Base-by-base conservation (phyloP, 2,888 invertebrate species). In the Plebejus argus region DNA sequence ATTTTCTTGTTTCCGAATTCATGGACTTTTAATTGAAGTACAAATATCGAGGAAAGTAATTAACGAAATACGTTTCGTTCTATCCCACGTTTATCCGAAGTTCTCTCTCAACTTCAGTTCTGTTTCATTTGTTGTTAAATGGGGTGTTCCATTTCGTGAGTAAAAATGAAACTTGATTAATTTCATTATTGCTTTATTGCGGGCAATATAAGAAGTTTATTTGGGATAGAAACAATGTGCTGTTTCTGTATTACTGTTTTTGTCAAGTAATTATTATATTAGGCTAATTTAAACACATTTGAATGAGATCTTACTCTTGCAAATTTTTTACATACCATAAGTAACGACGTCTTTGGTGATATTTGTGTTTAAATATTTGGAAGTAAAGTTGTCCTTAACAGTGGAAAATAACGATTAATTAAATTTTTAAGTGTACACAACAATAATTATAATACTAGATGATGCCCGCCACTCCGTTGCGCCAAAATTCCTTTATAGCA, bases 71-170 rank as follows among this genome's bases (percentile, higher is more conserved):
- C 74, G 53, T 74, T 74, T 74, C 20, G 28, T 74, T 53, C 23
- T 74, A 74, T 53, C 49, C 49, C 45, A 74, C 74, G 45, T 53
- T 71, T 45, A 23, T 53, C 23, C 49, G 49, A 74, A 74, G 23
- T 23, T 72, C 71, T 49, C 15, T 20, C 23, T 23, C 15, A 74
- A 74, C 74, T 74, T 74, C 74, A 28, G 74, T 74, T 74, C 71
- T 72, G 71, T 72, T 72, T 72, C 71, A 74, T 49, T 74, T 72
- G 45, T 72, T 72, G 71, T 72, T 72, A 72, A 74, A 74, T 49
- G 74, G 74, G 18, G 28, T 74, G 74, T 23, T 49, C 28, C 28
- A 53, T 23, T 74, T 28, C 28, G 53, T 28, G 49, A 74, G 53
- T 49, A 74, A 53, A 74, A 74, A 53, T 74, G 49, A 45, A 49